These are phyloP conservation scores for Charadrius vociferus DNA, from an alignment of 2,113 vertebrate species.

Conservation along the genomic window DNA sequence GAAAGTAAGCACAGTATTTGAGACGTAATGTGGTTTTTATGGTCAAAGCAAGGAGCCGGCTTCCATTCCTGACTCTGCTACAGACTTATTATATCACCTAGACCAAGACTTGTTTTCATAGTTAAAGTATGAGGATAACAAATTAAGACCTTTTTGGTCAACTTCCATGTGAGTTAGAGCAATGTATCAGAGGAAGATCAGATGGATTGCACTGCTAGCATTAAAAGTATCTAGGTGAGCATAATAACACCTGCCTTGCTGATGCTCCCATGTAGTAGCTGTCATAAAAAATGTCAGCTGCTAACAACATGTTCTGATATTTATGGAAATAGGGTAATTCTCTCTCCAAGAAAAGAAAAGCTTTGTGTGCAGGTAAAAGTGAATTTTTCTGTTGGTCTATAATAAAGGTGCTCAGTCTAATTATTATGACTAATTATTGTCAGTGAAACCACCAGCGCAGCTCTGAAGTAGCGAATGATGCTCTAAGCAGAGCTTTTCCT, in stretches of 20 bases:
- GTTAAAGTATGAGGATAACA: neutral
- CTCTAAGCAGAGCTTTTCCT: neutral
- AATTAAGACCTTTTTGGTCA: neutral
- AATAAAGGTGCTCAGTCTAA: neutral
- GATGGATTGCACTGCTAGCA: neutral
- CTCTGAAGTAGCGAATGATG: neutral
- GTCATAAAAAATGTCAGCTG: conserved; percentile 4
- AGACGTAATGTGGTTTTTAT: neutral
- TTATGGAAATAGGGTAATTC: neutral
- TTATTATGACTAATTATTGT: neutral
- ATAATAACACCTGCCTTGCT: neutral
- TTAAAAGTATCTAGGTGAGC: neutral
- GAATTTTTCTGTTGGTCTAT: neutral
- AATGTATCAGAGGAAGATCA: neutral
- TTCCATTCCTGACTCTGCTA: neutral
- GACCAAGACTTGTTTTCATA: neutral
- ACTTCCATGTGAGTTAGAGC: neutral
- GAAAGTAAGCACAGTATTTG: neutral
- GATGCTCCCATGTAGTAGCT: neutral
- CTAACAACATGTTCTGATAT: neutral
- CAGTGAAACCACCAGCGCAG: neutral
- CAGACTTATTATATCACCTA: neutral
- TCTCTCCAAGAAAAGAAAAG: neutral
- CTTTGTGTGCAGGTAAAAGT: neutral
- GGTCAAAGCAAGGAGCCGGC: neutral